phyloP scores from a whole-genome alignment of 2,888 invertebrate genomes.

The Abrostola tripartita region DNA sequence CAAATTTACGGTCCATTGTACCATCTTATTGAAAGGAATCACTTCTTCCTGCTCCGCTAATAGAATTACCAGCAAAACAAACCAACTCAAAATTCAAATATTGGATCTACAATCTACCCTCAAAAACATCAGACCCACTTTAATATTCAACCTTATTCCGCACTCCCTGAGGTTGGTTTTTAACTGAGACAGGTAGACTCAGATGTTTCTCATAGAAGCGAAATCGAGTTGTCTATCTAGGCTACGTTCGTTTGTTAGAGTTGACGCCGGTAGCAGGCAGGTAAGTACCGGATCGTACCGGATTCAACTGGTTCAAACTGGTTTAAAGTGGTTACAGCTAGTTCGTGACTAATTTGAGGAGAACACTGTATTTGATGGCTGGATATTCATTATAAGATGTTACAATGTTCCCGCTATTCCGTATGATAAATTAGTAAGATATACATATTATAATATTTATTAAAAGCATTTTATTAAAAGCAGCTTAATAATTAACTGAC shows the following conservation, averaged over 20 bases:
- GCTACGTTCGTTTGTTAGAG: slow-evolving; percentile 49
- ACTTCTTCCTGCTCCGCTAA: slow-evolving; percentile 43
- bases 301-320: slow-evolving; percentile 41
- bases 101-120: slow-evolving; percentile 49
- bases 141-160: slow-evolving; percentile 17
- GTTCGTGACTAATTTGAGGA: slow-evolving; percentile 46
- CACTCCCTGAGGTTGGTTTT: slow-evolving; percentile 10
- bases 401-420: neutral
- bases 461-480: too few relatives aligned
- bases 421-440: too few relatives aligned
- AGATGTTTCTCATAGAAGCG: slow-evolving; percentile 30
- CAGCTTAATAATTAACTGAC: too few relatives aligned
- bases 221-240: slow-evolving; percentile 54
- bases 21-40: slow-evolving; percentile 36
- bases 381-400: neutral
- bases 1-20: slow-evolving; percentile 26
- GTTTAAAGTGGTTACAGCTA: slow-evolving; percentile 38
- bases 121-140: slow-evolving; percentile 17
- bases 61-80: slow-evolving; percentile 59
- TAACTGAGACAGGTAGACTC: slow-evolving; percentile 10
- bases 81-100: slow-evolving; percentile 59
- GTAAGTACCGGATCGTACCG: slow-evolving; percentile 44
- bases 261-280: slow-evolving; percentile 40
- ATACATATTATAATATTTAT: too few relatives aligned
- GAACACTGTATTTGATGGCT: slow-evolving; percentile 20